phyloP scores from a whole-genome alignment of 1,140 invertebrate species.

The Pomacea maculata region DNA sequence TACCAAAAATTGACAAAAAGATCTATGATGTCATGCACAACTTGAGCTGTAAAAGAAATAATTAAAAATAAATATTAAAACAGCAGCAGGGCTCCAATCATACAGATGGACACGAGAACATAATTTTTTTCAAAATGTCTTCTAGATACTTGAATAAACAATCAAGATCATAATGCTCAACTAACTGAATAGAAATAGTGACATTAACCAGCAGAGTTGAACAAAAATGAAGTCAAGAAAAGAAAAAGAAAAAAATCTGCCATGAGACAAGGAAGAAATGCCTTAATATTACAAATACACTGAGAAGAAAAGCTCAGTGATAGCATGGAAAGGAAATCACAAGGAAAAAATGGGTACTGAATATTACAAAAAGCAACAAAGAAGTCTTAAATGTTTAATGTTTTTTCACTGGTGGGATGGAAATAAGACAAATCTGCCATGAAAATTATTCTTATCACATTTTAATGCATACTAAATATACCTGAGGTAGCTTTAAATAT shows the following conservation, averaged over 20 bases:
- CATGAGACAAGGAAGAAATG: background rate
- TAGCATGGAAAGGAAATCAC: too few species aligned
- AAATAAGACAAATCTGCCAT: too few species aligned
- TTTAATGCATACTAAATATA: too few species aligned
- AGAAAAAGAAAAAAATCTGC: background rate
- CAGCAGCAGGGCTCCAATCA: background rate
- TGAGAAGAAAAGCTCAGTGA: too few species aligned
- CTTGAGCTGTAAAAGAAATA: constrained; percentile 21
- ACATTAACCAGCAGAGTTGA: background rate
- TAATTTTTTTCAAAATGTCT: too few species aligned
- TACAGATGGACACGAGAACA: background rate
- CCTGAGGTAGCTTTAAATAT: too few species aligned
- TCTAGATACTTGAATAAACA: background rate
- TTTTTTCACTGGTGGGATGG: too few species aligned
- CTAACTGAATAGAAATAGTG: background rate
- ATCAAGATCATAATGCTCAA: background rate
- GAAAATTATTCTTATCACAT: too few species aligned
- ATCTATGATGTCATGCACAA: constrained; percentile 19
- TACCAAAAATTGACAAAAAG: constrained; percentile 22
- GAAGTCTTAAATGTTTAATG: too few species aligned
- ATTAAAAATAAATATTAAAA: constrained; percentile 1
- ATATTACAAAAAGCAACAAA: too few species aligned
- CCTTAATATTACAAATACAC: too few species aligned
- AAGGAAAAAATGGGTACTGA: too few species aligned
- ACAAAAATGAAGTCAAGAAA: background rate